These are phyloP conservation scores for Hydrochoerus hydrochaeris DNA, from an alignment of 2,113 vertebrate genomes.

Conservation along the genomic window DNA sequence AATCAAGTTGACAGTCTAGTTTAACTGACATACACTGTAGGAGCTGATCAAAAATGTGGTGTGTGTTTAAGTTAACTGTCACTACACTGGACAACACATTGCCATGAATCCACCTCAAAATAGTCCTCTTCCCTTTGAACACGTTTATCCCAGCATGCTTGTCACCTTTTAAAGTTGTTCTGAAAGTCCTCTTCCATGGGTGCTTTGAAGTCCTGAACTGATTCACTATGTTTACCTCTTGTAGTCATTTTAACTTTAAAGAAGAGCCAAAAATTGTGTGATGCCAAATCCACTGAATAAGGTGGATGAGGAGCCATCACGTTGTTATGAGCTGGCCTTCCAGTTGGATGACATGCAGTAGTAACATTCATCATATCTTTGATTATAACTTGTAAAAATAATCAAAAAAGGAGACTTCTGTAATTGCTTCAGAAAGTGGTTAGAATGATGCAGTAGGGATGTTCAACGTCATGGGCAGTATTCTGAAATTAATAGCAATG, in stretches of 20 bases:
- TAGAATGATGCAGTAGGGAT: not conserved
- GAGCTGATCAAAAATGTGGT: not conserved
- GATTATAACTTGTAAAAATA: not conserved
- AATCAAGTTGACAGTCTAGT: not conserved
- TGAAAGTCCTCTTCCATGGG: not conserved
- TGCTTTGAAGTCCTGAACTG: not conserved
- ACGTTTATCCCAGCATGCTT: not conserved
- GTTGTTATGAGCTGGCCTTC: not conserved
- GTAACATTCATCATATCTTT: no score
- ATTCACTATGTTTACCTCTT: not conserved
- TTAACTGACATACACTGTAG: not conserved
- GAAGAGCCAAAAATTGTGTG: not conserved
- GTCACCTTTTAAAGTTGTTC: not conserved
- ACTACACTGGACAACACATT: not conserved
- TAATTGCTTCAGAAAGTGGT: not conserved
- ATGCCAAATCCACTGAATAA: not conserved
- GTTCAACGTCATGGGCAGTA: not conserved
- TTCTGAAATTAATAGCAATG: not conserved
- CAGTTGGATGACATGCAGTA: not conserved
- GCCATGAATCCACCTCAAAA: not conserved
- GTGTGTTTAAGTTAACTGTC: not conserved
- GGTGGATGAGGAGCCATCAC: not conserved
- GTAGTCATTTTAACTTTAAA: not conserved
- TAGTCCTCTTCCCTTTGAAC: not conserved
- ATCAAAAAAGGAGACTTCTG: not conserved